Evolutionary conservation across 2,113 vertebrate species (phyloP).

Genomic region (Morone saxatilis): DNA sequence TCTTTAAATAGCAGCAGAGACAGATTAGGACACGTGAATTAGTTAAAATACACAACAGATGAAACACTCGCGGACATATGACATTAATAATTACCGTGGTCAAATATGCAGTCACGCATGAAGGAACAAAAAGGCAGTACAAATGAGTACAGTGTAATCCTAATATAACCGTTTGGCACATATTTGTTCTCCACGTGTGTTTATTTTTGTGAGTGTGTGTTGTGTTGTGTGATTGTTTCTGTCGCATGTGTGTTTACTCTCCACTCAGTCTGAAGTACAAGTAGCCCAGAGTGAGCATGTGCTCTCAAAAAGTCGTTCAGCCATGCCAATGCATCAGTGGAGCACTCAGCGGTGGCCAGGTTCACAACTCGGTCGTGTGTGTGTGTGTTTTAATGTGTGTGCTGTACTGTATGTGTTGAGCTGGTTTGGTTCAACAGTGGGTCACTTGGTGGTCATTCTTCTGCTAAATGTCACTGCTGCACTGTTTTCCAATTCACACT

Average conservation of each 20-base stretch:
- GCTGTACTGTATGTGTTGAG: constrained; percentile 5
- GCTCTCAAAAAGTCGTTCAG: constrained; percentile 17
- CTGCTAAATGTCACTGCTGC: constrained; percentile 68
- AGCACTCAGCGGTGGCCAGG: constrained; percentile 29
- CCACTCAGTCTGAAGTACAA: constrained; percentile 3
- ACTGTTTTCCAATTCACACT: not conserved
- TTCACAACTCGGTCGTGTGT: constrained; percentile 35
- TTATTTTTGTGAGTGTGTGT: not conserved
- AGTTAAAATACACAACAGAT: constrained; percentile 23
- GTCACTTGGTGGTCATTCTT: constrained; percentile 74
- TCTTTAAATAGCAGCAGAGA: constrained; percentile 50
- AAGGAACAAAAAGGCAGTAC: not conserved
- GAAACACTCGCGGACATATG: constrained; percentile 22
- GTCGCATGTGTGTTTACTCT: constrained; percentile 45
- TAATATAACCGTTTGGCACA: constrained; percentile 12
- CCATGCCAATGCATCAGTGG: constrained; percentile 14
- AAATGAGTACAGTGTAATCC: constrained; percentile 11
- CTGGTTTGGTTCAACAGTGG: constrained; percentile 59
- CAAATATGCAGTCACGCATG: constrained; percentile 10
- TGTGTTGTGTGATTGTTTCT: constrained; percentile 21
- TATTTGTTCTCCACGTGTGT: constrained; percentile 14
- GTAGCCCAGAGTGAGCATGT: not conserved
- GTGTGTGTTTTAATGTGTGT: constrained; percentile 3
- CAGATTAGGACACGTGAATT: constrained; percentile 35
- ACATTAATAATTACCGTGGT: constrained; percentile 41